These are phyloP conservation scores for Noctua fimbriata DNA, from an alignment of 2,888 invertebrate genomes.

Conservation along the genomic window DNA sequence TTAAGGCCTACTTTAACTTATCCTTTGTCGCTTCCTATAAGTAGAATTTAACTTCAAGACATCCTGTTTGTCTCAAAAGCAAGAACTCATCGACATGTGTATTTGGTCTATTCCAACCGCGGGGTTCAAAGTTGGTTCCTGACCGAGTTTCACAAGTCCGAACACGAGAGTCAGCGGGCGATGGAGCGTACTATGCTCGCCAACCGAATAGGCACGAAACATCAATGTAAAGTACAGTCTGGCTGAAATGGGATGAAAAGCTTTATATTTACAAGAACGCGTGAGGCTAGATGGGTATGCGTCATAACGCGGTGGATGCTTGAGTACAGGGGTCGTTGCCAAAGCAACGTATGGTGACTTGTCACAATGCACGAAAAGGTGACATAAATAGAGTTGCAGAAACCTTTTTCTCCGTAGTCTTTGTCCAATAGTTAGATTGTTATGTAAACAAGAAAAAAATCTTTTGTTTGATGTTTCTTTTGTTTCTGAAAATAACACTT, in stretches of 20 bases:
- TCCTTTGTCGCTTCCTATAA: slow-evolving; percentile 7
- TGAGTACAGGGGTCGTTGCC: slow-evolving; percentile 16
- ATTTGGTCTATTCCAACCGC: slow-evolving; percentile 28
- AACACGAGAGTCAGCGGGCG: slow-evolving; percentile 40
- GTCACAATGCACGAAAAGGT: slow-evolving; percentile 8
- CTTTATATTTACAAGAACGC: slow-evolving; percentile 18
- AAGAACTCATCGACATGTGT: slow-evolving; percentile 48
- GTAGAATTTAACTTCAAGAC: slow-evolving; percentile 23
- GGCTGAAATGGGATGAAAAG: slow-evolving; percentile 25
- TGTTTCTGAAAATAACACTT: slow-evolving; percentile 13
- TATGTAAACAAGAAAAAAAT: not conserved
- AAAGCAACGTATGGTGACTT: slow-evolving; percentile 16
- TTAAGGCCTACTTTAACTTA: not conserved
- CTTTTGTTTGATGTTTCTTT: not conserved
- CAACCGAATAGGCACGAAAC: slow-evolving; percentile 29
- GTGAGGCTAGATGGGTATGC: slow-evolving; percentile 19
- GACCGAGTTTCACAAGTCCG: slow-evolving; percentile 50
- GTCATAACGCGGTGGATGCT: slow-evolving; percentile 18
- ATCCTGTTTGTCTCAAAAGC: slow-evolving; percentile 16
- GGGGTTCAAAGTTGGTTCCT: slow-evolving; percentile 39
- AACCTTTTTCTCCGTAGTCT: not conserved
- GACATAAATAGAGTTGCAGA: not conserved
- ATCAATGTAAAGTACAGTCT: slow-evolving; percentile 15
- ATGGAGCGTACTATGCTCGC: slow-evolving; percentile 32
- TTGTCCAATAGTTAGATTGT: slow-evolving; percentile 9